Percentiles rank a stretch among this genome's conserved stretches.
These are phyloP conservation scores for Hirtodrosophila duncani DNA, from an alignment of 2,888 invertebrate species.

Conservation along the genomic window DNA sequence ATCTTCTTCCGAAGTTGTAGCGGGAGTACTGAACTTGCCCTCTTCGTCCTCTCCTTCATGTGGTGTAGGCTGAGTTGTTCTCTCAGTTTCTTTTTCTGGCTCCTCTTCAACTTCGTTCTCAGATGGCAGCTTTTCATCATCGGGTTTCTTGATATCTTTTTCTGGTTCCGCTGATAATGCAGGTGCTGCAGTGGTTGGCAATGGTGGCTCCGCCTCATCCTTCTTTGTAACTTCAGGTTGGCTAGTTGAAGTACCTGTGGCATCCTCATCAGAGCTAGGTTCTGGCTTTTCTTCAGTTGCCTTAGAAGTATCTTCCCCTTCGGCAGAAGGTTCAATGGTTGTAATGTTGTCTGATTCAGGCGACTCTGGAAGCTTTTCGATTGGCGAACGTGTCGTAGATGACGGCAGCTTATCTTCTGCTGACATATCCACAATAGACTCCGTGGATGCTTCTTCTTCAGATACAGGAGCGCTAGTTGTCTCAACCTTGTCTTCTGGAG, in stretches of 20 bases:
- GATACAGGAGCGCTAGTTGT: conserved; percentile 19
- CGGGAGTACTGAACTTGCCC: conserved; percentile 30
- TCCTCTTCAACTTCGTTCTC: conserved; percentile 17
- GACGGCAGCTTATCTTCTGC: conserved; percentile 25
- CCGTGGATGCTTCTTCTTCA: conserved; percentile 37
- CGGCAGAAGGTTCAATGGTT: conserved; percentile 31
- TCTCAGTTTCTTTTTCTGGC: conserved; percentile 12
- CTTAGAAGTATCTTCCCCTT: conserved; percentile 2
- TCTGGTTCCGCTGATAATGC: conserved; percentile 4
- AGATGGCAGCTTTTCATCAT: conserved; percentile 16
- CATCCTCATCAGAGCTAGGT: conserved; percentile 26
- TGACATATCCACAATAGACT: conserved; percentile 27
- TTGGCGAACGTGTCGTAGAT: conserved; percentile 21
- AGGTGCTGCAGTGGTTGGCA: conserved; percentile 4
- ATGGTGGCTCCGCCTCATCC: conserved; percentile 12
- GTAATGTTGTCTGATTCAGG: conserved; percentile 29
- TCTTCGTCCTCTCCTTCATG: conserved; percentile 24
- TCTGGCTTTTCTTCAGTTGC: conserved; percentile 34
- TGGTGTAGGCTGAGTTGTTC: conserved; percentile 22
- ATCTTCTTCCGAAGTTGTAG: conserved; percentile 25
- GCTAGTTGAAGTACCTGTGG: conserved; percentile 25
- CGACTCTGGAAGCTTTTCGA: conserved; percentile 31
- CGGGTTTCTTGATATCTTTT: conserved; percentile 18
- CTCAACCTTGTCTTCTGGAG: too few relatives aligned
- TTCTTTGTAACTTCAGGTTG: conserved; percentile 15